Percentiles rank a stretch among this genome's conserved stretches.
Evolutionary conservation across 2,888 invertebrate species (phyloP).

Genomic region (Dione vanillae): DNA sequence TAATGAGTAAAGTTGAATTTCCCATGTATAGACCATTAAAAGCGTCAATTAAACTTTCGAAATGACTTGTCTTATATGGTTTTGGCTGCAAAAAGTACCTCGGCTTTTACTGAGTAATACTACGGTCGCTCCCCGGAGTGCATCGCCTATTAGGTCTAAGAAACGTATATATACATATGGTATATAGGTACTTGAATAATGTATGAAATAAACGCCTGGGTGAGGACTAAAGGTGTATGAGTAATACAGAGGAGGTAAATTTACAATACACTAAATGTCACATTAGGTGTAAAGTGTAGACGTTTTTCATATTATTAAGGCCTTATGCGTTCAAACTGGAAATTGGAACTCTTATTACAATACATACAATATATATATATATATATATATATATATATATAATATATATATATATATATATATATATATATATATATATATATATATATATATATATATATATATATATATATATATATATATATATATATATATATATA

Average conservation of each 20-base stretch:
- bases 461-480: too few species aligned
- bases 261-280: conserved; percentile 15
- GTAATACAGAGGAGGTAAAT: conserved; percentile 26
- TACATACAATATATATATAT: too few species aligned
- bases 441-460: too few species aligned
- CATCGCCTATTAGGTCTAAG: conserved; percentile 44
- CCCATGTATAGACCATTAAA: conserved; percentile 48
- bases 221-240: conserved; percentile 1
- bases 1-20: conserved; percentile 42
- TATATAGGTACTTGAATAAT: conserved; percentile 36
- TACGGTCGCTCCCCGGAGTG: conserved; percentile 41
- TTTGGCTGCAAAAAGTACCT: conserved; percentile 39
- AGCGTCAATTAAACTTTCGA: conserved; percentile 57
- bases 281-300: conserved; percentile 22
- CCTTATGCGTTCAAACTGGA: neutral
- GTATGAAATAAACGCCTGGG: conserved; percentile 36
- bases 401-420: too few species aligned
- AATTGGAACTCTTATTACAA: neutral
- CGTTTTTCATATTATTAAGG: neutral
- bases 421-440: too few species aligned
- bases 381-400: too few species aligned
- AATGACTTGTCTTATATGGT: conserved; percentile 57
- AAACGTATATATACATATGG: conserved; percentile 31
- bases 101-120: conserved; percentile 41
- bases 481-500: too few species aligned